A percentile compares a stretch with the other conserved stretches of the same genome.
Evolutionary conservation across 2,888 invertebrate species (phyloP).

Genomic region (Parasteatoda lunata): DNA sequence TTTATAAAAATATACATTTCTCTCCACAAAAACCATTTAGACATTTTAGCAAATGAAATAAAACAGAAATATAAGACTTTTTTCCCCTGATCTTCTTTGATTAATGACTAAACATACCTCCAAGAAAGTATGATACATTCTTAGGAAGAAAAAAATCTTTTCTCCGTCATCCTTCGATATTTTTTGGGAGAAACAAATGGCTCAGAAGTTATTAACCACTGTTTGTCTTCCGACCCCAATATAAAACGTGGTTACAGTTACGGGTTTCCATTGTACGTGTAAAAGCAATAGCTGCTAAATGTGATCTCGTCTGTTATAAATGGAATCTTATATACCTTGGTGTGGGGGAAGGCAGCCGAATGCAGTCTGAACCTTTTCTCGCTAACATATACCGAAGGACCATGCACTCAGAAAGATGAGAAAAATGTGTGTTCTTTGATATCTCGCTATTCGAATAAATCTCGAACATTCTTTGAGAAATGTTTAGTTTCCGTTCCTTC

Average conservation of each 20-base stretch:
- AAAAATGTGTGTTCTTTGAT: constrained; percentile 29
- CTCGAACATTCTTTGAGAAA: background rate
- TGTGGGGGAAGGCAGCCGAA: background rate
- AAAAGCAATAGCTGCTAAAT: constrained; percentile 22
- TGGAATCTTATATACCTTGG: constrained; percentile 33
- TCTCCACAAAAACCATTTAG: too few relatives aligned
- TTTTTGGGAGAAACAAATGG: constrained; percentile 8
- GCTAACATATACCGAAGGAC: background rate
- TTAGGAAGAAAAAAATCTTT: background rate
- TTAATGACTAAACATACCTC: too few relatives aligned
- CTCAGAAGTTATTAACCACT: constrained; percentile 22
- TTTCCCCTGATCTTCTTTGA: too few relatives aligned
- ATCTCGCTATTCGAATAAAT: constrained; percentile 8
- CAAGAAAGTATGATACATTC: too few relatives aligned
- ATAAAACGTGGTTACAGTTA: constrained; percentile 4
- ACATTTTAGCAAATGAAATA: too few relatives aligned
- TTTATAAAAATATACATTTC: too few relatives aligned
- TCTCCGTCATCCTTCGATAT: constrained; percentile 35
- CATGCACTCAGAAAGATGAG: constrained; percentile 5
- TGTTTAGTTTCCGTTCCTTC: background rate
- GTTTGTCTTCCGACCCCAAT: constrained; percentile 51
- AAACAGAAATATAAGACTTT: too few relatives aligned
- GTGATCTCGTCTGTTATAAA: constrained; percentile 24
- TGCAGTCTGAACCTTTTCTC: background rate
- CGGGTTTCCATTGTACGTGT: background rate